Base-by-base conservation (phyloP, 2,888 invertebrate species). In the Oscheius myriophilus region DNA sequence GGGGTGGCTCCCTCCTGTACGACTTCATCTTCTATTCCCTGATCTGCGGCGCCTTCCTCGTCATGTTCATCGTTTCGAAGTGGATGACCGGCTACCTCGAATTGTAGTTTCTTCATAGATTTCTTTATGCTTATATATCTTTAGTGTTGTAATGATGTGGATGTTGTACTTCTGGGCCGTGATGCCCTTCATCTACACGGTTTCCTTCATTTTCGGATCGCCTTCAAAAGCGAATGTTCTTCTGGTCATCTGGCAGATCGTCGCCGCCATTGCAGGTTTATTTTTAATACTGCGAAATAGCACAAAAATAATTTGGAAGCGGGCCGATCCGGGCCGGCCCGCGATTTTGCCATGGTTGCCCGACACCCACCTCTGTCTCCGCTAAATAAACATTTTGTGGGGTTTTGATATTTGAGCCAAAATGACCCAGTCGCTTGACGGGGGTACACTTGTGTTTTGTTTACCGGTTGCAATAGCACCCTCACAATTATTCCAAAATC, bases 161-260 rank as follows among this genome's bases (percentile, higher is more conserved):
- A 46, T 71, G n/a, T 64, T 80, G 1, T 85, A 79, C 71, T 82
- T 85, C 69, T 73, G 80, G 70, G 71, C 78, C 18, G 74, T 72
- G 11, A 71, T 82, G 25, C 82, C 85, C 1, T 79, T 82, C 67
- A 77, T 81, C 51, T 85, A 83, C 59, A 76, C 80, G 12, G 72
- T 75, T 12, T 83, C 82, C 0, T 84, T 81, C 69, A 54, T 85
- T 0, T 85, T 85, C 74, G 55, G 66, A 41, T 82, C 82, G 1
- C 71, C 78, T 25, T 78, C 78, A 0, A 78, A 78, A 64, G 80
- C 82, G 18, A 77, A 75, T 62, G 72, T 77, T 11, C 64, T 76
- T 14, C 62, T 83, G 25, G 59, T 81, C 21, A 73, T 74, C 21
- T 83, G 80, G 78, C 80, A 80, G 61, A 74, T 79, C 11, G 64